These are phyloP conservation scores for Cantharis rustica DNA, from an alignment of 2,888 invertebrate genomes.

Conservation along the genomic window DNA sequence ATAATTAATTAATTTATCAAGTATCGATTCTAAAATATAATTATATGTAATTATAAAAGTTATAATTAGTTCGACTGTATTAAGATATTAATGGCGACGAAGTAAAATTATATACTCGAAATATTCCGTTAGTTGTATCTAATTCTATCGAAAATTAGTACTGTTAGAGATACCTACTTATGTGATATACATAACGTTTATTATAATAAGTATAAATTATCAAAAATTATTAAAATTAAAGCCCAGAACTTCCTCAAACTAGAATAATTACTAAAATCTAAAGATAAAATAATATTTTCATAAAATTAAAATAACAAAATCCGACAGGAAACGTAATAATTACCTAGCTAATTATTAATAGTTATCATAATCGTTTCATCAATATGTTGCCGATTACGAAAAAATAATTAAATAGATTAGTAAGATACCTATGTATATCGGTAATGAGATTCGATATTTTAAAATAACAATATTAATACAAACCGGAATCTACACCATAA, in stretches of 20 bases:
- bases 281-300: not conserved
- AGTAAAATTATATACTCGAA: not conserved
- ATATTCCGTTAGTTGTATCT: not conserved
- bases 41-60: not conserved
- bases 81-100: not conserved
- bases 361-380: not conserved
- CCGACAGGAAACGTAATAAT: conserved; percentile 9
- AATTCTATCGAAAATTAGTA: not conserved
- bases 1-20: not conserved
- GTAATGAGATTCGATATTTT: not conserved
- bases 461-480: not conserved
- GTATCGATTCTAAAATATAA: not conserved
- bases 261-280: not conserved
- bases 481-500: not conserved
- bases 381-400: not conserved
- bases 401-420: not conserved
- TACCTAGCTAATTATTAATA: conserved; percentile 5
- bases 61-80: not conserved
- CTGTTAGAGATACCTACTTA: conserved; percentile 1
- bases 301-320: conserved; percentile 6
- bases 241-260: not conserved
- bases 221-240: not conserved
- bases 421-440: not conserved
- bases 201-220: not conserved
- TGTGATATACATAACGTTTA: not conserved